Evolutionary conservation across 2,113 vertebrate species (phyloP).

Genomic region (Tapirus terrestris): DNA sequence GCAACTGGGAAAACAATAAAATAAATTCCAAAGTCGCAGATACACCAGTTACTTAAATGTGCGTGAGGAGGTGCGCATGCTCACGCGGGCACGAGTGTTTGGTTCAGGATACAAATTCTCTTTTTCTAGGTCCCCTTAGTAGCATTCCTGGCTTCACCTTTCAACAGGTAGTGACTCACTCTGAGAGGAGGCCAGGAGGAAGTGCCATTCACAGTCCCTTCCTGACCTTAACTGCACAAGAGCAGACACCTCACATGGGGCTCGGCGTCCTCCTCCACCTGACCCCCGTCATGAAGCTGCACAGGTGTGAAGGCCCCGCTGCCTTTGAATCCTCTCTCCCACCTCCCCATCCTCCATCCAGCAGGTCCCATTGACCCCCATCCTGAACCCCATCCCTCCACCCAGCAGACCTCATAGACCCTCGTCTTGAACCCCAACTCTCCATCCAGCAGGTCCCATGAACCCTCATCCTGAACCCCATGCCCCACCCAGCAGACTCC

Average conservation of each 20-base stretch:
- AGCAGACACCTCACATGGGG: rapidly evolving
- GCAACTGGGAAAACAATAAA: neutral
- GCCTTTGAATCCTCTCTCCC: neutral
- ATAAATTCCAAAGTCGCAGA: neutral
- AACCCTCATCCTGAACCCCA: too few relatives aligned
- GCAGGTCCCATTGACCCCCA: neutral
- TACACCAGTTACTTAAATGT: too few relatives aligned
- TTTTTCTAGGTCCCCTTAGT: rapidly evolving
- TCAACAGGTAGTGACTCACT: rapidly evolving
- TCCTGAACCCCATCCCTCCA: neutral
- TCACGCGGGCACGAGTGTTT: rapidly evolving
- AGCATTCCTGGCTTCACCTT: too few relatives aligned
- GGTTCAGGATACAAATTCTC: rapidly evolving
- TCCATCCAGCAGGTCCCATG: neutral
- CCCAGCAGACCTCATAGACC: neutral
- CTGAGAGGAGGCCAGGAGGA: neutral
- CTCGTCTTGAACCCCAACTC: neutral
- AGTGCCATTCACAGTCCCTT: rapidly evolving
- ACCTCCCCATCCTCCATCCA: neutral
- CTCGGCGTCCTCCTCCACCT: rapidly evolving
- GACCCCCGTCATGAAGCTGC: neutral
- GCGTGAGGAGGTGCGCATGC: rapidly evolving
- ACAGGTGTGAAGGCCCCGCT: too few relatives aligned
- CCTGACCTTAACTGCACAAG: too few relatives aligned
- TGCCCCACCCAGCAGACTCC: neutral